These are phyloP conservation scores for Triplophysa dalaica DNA, from an alignment of 2,113 vertebrate species.

Conservation along the genomic window DNA sequence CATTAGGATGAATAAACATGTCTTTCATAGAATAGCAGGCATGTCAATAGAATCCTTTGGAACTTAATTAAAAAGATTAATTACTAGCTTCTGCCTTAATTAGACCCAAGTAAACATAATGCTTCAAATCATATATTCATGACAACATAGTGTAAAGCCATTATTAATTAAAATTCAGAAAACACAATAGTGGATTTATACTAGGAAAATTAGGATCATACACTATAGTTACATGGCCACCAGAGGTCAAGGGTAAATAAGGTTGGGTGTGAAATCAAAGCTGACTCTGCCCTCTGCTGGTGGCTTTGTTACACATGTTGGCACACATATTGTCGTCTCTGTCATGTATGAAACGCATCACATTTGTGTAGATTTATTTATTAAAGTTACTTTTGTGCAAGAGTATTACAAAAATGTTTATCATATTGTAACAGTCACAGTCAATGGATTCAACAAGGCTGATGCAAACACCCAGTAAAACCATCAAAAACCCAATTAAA, in stretches of 20 bases:
- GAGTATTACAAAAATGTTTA: constrained; percentile 10
- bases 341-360: constrained; percentile 1
- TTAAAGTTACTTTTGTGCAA: constrained; percentile 16
- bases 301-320: neutral
- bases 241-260: neutral
- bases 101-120: constrained; percentile 44
- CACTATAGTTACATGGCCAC: constrained; percentile 11
- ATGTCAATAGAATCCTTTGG: constrained; percentile 54
- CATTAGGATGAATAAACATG: constrained; percentile 4
- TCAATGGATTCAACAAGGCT: neutral
- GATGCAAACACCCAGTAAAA: neutral
- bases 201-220: constrained; percentile 27
- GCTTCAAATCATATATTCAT: constrained; percentile 11
- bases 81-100: constrained; percentile 46
- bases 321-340: neutral
- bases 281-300: constrained; percentile 26
- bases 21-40: constrained; percentile 36
- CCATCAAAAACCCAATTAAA: neutral
- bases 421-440: constrained; percentile 28
- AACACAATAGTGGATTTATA: constrained; percentile 30
- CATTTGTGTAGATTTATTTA: constrained; percentile 7
- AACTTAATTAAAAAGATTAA: constrained; percentile 51
- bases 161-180: constrained; percentile 26
- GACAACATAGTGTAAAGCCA: constrained; percentile 12
- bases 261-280: neutral